Evolutionary conservation across 2,113 vertebrate genomes (phyloP).

Genomic region (Nestor notabilis): DNA sequence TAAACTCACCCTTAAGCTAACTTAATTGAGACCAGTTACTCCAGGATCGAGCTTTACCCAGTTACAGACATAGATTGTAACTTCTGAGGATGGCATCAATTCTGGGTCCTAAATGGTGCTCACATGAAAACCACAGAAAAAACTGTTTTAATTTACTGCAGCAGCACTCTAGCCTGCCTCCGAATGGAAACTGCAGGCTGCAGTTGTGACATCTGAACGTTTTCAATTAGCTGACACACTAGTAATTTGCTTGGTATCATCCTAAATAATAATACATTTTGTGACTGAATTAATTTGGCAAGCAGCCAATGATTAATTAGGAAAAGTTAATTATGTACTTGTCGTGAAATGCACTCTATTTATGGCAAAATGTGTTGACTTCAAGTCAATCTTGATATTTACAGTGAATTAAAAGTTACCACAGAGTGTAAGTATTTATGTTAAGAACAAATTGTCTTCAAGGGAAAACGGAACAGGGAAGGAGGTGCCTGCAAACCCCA

Average conservation of each 20-base stretch:
- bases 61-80: neutral
- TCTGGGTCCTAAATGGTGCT: neutral
- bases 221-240: constrained; percentile 38
- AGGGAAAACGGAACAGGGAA: neutral
- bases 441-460: neutral
- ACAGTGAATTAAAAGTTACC: constrained; percentile 21
- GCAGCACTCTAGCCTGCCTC: neutral
- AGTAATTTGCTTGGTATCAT: constrained; percentile 41
- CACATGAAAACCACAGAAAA: neutral
- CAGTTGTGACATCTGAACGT: constrained; percentile 19
- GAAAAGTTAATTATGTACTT: constrained; percentile 63
- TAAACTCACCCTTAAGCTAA: neutral
- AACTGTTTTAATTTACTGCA: neutral
- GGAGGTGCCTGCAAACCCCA: neutral
- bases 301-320: constrained; percentile 57
- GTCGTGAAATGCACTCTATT: constrained; percentile 58
- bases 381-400: constrained; percentile 50
- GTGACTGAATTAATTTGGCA: constrained; percentile 53
- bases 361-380: constrained; percentile 49
- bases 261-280: constrained; percentile 58
- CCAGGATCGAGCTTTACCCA: rapidly evolving
- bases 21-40: neutral
- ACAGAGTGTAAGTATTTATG: neutral
- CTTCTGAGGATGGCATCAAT: neutral
- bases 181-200: neutral